Base-by-base conservation (phyloP, 2,888 invertebrate species). In the Chloroclystis v-ata region DNA sequence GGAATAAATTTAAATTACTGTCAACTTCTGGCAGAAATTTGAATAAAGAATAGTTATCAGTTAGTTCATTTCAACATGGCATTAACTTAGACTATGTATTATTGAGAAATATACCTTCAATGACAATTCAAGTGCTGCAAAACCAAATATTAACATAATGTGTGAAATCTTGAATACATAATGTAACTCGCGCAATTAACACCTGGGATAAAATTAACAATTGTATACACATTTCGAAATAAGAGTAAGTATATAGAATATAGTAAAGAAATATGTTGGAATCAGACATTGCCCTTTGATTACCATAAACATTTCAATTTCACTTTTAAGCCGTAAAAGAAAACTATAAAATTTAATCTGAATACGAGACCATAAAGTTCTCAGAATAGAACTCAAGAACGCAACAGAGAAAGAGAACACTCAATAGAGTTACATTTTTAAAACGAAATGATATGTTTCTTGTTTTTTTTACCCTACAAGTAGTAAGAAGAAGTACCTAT, bases 291-390 rank as follows among this genome's bases (percentile, higher is more conserved):
- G 48, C 46, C 44, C 49, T 47, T 37, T 43, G 26, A 35, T 35
- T 42, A 45, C 26, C 40, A 51, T 52, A 54, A 55, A 49, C 26
- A 38, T 50, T 44, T 51, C 43, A 44, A 52, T 52, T 51, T 52
- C 49, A 51, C 44, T 51, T 53, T 51, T 54, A 55, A 52, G 52
- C 53, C 24, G 43, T 54, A 39, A 47, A 46, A 49, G 43, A 52
- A 43, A 41, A 39, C 46, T 26, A 56, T 56, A 56, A 59, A 52
- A 37, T 33, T 46, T 28, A 42, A 44, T 32, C 37, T 10, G 40
- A 30, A 38, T 32, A 12, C 35, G 8, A 30, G 5, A n/a, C 14
- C 37, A 41, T 37, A 37, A 28, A 30, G 10, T 40, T 49, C 26
- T 35, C 10, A 26, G 12, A 40, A 37, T 40, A 41, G 28, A 37